phyloP scores from a whole-genome alignment of 2,888 invertebrate species.

The Vandiemenella viatica region DNA sequence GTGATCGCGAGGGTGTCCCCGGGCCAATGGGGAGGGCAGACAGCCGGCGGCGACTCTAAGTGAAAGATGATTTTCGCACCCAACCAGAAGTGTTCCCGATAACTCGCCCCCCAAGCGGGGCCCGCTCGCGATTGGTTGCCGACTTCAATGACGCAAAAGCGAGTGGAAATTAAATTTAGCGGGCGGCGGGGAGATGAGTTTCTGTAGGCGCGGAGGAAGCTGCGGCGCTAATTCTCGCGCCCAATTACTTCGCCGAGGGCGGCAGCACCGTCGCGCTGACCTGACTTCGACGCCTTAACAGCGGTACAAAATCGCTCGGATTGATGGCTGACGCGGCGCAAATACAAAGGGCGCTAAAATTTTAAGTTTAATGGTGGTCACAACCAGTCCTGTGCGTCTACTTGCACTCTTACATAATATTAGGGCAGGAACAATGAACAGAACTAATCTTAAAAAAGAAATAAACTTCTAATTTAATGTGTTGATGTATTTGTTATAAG shows the following conservation, averaged over 20 bases:
- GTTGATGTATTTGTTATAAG: too few species aligned
- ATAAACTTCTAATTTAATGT: too few species aligned
- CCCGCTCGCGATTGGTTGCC: not conserved
- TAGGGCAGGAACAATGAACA: too few species aligned
- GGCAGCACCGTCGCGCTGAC: not conserved
- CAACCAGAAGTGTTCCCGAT: slow-evolving; percentile 3
- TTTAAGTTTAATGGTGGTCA: too few species aligned
- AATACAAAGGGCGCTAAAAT: too few species aligned
- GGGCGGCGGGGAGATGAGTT: not conserved
- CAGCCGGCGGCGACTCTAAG: not conserved
- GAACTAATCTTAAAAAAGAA: too few species aligned
- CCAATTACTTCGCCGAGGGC: not conserved
- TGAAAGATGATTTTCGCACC: slow-evolving; percentile 1
- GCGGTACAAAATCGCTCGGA: too few species aligned
- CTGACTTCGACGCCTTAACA: not conserved
- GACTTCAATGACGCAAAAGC: slow-evolving; percentile 1
- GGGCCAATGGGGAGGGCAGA: not conserved
- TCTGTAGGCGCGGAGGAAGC: not conserved
- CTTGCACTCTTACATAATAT: too few species aligned
- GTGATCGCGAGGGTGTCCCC: not conserved
- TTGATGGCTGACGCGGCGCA: too few species aligned
- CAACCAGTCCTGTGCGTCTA: too few species aligned
- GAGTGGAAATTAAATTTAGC: slow-evolving; percentile 4
- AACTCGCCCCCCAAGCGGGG: not conserved
- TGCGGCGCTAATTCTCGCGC: not conserved